Percentiles rank a stretch among this genome's conserved stretches.
Evolutionary conservation across 1,140 invertebrate genomes (phyloP).

Genomic region (Drosophila seguyi): DNA sequence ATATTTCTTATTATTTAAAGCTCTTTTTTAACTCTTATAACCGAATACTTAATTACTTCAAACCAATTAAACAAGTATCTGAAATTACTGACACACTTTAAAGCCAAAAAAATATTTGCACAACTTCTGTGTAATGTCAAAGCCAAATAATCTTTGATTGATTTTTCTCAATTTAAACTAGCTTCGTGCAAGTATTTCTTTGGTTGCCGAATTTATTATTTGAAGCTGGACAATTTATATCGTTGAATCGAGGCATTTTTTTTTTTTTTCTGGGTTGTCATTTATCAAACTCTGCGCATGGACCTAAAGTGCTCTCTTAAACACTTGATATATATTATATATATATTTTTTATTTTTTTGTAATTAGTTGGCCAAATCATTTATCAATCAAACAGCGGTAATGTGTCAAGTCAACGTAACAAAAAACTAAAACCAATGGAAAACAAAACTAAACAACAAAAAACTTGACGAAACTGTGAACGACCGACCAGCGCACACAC

Average conservation of each 20-base stretch:
- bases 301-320: slow-evolving; percentile 7
- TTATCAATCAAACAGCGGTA: slow-evolving; percentile 77
- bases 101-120: not conserved
- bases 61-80: too few relatives aligned
- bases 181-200: not conserved
- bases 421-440: slow-evolving; percentile 15
- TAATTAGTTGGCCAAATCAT: slow-evolving; percentile 78
- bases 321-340: slow-evolving; percentile 1
- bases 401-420: slow-evolving; percentile 60
- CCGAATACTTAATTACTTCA: not conserved
- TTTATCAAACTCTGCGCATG: slow-evolving; percentile 35
- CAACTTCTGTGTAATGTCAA: not conserved
- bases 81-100: not conserved
- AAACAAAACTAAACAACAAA: slow-evolving; percentile 13
- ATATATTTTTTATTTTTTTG: slow-evolving; percentile 30
- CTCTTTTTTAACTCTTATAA: too few relatives aligned
- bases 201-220: slow-evolving; percentile 5
- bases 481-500: slow-evolving; percentile 26
- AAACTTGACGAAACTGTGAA: slow-evolving; percentile 31
- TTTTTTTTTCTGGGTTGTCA: slow-evolving; percentile 29
- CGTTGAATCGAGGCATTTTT: not conserved
- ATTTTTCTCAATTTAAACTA: slow-evolving; percentile 2
- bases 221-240: slow-evolving; percentile 20
- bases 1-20: too few relatives aligned
- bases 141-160: slow-evolving; percentile 1